Evolutionary conservation across 2,797 vertebrate genomes (phyloP), one percentile per base, ranked within the genome.

Genomic region (Semaprochilodus insignis): DNA sequence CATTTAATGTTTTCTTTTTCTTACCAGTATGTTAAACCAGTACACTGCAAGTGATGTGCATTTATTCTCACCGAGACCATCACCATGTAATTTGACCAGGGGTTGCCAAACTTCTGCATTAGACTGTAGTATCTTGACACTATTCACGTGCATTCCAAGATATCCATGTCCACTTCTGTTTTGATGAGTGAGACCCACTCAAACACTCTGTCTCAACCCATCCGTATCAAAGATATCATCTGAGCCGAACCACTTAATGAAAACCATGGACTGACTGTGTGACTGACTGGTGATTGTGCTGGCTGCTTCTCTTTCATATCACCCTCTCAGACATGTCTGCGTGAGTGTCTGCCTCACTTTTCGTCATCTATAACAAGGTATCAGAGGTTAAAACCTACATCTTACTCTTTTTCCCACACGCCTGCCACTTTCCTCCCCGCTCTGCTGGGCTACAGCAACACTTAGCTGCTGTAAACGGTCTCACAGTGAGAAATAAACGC

Each of bases 401-500:
- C 54, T 71, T 66, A 57, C 60, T 11, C 27, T 66, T 71, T 66
- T 79, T 65, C 15, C 31, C 31, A 36, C 13, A 16, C 13, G 21
- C 65, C 78, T 8, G 34, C 7, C 25, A 62, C 13, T 13, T 78
- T 52, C 66, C 59, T 75, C 87, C 83, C 79, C 23, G 88, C 90
- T 85, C 87, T 62, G 86, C 87, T 83, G 87, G 90, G 85, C 89
- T 86, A 84, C 87, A 84, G 86, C 85, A 83, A 76, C 84, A 89
- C 90, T 88, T 89, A 74, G 80, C 85, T 44, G 89, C 90, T 85
- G 90, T 90, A 92, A 93, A 92, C 81, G 90, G 90, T 89, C 88
- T 91, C 90, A 94, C 92, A 90, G 91, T 88, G 85, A 88, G 89
- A 92, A 90, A 92, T 92, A 91, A 89, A 87, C 85, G 77, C 55